These are phyloP conservation scores for Anthopleura xanthogrammica DNA, from an alignment of 92 coral and sea anemone genomes.

Conservation along the genomic window DNA sequence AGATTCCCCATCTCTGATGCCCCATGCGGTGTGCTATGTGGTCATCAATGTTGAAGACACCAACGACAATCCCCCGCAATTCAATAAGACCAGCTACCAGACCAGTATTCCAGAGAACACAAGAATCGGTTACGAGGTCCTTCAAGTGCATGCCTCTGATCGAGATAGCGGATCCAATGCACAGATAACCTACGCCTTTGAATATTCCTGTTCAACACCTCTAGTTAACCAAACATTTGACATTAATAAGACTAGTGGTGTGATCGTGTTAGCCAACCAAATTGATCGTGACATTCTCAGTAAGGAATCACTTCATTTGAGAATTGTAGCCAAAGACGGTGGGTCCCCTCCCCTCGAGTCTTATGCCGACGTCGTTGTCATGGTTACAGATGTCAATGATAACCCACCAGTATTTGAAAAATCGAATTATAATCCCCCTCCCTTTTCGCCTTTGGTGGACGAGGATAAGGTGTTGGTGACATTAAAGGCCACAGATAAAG, in stretches of 20 bases:
- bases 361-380: conserved; percentile 24
- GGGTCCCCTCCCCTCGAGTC: conserved; percentile 42
- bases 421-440: neutral
- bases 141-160: conserved; percentile 47
- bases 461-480: neutral
- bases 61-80: conserved; percentile 75
- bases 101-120: conserved; percentile 53
- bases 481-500: conserved; percentile 14
- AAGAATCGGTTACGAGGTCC: conserved; percentile 50
- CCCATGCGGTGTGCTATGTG: conserved; percentile 20
- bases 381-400: conserved; percentile 46
- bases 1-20: conserved; percentile 14
- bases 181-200: conserved; percentile 3
- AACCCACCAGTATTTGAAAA: conserved; percentile 39
- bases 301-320: conserved; percentile 4
- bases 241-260: conserved; percentile 30
- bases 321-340: conserved; percentile 35
- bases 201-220: neutral
- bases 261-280: neutral
- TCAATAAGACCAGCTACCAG: conserved; percentile 32
- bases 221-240: conserved; percentile 4
- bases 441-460: neutral
- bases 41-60: conserved; percentile 48
- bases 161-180: conserved; percentile 29
- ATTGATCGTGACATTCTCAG: conserved; percentile 24